Evolutionary conservation across 2,797 vertebrate species (phyloP).

Genomic region (Poliocrania exsul): DNA sequence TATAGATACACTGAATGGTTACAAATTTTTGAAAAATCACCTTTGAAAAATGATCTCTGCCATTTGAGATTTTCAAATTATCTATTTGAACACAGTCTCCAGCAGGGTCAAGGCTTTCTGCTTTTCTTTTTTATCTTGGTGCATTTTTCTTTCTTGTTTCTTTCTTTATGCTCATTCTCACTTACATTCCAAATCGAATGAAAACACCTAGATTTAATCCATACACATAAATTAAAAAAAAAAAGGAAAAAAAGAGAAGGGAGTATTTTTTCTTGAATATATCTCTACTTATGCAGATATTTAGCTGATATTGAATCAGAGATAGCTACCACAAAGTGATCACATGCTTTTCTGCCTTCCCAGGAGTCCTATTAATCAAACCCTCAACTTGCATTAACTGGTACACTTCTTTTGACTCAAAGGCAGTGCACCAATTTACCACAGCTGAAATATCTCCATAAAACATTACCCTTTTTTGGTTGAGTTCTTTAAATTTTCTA

Average conservation of each 20-base stretch:
- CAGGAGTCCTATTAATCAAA: background rate
- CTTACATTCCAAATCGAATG: background rate
- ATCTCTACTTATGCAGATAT: background rate
- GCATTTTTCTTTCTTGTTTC: background rate
- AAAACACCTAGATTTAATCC: background rate
- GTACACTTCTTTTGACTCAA: background rate
- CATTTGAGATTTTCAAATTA: background rate
- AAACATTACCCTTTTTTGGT: background rate
- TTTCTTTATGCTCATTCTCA: background rate
- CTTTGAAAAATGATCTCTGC: background rate
- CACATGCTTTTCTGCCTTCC: background rate
- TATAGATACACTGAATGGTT: background rate
- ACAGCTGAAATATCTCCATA: background rate
- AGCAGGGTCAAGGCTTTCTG: background rate
- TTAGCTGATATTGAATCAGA: background rate
- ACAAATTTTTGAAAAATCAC: background rate
- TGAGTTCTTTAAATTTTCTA: background rate
- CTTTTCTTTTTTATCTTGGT: background rate
- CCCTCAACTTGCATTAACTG: background rate
- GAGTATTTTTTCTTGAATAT: background rate
- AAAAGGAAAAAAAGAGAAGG: fast-evolving
- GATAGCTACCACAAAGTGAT: background rate
- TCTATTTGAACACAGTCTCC: background rate
- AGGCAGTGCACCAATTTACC: background rate
- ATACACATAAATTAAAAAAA: background rate